Evolutionary conservation across 2,888 invertebrate genomes (phyloP), one percentile per base, ranked within the genome.

Genomic region (Drosophila prolongata): DNA sequence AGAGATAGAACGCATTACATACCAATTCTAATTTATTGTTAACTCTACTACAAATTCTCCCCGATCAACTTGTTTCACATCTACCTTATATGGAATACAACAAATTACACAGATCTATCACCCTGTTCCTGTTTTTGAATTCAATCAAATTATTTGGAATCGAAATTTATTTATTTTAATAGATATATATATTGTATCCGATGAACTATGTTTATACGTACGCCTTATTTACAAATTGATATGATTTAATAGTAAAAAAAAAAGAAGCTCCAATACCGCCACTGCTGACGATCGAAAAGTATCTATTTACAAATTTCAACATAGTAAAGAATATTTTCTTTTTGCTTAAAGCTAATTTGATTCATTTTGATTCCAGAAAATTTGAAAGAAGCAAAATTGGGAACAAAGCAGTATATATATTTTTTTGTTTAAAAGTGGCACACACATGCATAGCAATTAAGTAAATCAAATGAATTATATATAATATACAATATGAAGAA

Each of bases 391-490:
- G 2, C 16, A 8, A 6, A 35, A 35, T 13, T 4, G 35, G 16
- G 19, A 49, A 35, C 35, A 35, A 6, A 13, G 35, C n/a, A 35
- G 14, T 9, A 60, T 58, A 49, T 66, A 44, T 61, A 37, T 47
- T 55, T 40, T 70, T 62, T 62, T 50, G 44, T 70, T 70, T 70
- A 34, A 49, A 69, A 59, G 14, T 24, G 55, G 46, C 59, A 70
- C 68, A 70, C 62, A 53, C 53, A 71, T 57, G 72, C 72, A 65
- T 72, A 72, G 71, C 57, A 44, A 50, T 37, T 72, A 72, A 72
- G 71, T 78, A 78, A 78, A 78, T 77, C 70, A 78, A 78, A 79
- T 78, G 75, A 78, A 78, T 56, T 50, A 64, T 56, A 69, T 44
- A 76, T 44, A 61, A 44, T 53, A 62, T 56, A 56, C 67, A 66